phyloP scores from a whole-genome alignment of 2,113 vertebrate species.

The Myrmophylax atrothorax region DNA sequence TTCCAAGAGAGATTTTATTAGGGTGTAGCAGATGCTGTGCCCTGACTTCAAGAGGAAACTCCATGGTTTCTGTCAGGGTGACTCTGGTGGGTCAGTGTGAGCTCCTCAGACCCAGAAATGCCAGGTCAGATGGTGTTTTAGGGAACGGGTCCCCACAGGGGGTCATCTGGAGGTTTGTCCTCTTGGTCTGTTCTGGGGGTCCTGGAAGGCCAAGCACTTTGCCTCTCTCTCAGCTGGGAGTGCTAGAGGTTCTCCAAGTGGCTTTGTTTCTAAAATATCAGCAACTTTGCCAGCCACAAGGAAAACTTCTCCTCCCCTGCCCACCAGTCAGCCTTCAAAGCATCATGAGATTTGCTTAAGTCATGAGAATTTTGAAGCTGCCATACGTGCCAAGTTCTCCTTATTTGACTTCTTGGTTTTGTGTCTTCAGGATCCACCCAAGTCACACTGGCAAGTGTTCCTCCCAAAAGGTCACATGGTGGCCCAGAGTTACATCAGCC shows the following conservation, averaged over 20 bases:
- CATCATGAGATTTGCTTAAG: constrained; percentile 1
- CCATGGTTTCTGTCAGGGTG: background rate
- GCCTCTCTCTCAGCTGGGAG: background rate
- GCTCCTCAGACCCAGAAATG: background rate
- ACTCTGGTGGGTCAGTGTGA: background rate
- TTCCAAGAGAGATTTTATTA: background rate
- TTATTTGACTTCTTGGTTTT: constrained; percentile 58
- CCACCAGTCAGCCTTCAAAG: background rate
- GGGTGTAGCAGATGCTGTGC: background rate
- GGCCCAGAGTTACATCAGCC: constrained; percentile 19
- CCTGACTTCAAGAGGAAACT: background rate
- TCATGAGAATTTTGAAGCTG: constrained; percentile 30
- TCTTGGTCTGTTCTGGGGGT: background rate
- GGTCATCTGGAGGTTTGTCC: background rate
- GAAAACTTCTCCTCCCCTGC: background rate
- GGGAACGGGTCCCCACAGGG: background rate
- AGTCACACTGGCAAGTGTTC: constrained; percentile 38
- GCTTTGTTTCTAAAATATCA: background rate
- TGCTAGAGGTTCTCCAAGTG: background rate
- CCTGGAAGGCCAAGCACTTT: background rate
- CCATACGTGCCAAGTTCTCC: background rate
- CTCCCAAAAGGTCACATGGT: constrained; percentile 35
- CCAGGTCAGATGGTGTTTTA: background rate
- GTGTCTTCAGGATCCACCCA: constrained; percentile 9
- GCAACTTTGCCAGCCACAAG: background rate